Conservation (phyloP, 2,113 vertebrate genomes). For the Plotosus lineatus region DNA sequence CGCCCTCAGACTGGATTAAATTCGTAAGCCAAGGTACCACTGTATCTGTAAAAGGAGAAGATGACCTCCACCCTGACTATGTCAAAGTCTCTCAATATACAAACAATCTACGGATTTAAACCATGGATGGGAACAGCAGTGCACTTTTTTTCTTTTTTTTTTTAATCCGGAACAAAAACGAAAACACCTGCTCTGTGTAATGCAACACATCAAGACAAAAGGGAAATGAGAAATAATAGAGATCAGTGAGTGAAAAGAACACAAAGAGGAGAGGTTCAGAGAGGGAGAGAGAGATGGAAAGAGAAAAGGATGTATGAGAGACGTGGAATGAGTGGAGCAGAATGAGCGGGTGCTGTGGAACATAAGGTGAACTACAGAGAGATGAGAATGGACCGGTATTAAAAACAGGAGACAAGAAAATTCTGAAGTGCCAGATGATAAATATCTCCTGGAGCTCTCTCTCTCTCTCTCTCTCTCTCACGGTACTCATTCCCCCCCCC, state of each 20-base stretch:
- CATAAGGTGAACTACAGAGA: constrained; percentile 14
- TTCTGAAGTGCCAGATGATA: constrained; percentile 13
- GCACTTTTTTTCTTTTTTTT: too few species aligned
- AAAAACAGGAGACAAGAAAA: constrained; percentile 7
- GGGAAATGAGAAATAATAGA: constrained; percentile 47
- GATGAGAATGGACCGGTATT: not conserved
- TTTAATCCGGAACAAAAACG: constrained; percentile 43
- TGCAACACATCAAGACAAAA: constrained; percentile 35
- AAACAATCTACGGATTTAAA: not conserved
- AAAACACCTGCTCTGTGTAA: constrained; percentile 38
- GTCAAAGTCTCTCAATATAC: constrained; percentile 12
- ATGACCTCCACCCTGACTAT: not conserved
- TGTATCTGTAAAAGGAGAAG: too few species aligned
- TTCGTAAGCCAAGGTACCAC: too few species aligned
- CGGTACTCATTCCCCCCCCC: not conserved
- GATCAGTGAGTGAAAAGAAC: constrained; percentile 35
- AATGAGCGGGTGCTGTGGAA: constrained; percentile 13
- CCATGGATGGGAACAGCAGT: not conserved
- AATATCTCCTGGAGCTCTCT: constrained; percentile 11
- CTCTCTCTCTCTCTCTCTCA: constrained; percentile 17
- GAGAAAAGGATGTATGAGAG: constrained; percentile 17
- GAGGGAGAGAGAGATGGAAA: constrained; percentile 22
- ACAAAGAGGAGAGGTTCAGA: not conserved
- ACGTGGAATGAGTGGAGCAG: not conserved
- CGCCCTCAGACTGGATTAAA: too few species aligned